These are phyloP conservation scores for Thymelicus acteon DNA, from an alignment of 2,888 invertebrate genomes.

Conservation along the genomic window DNA sequence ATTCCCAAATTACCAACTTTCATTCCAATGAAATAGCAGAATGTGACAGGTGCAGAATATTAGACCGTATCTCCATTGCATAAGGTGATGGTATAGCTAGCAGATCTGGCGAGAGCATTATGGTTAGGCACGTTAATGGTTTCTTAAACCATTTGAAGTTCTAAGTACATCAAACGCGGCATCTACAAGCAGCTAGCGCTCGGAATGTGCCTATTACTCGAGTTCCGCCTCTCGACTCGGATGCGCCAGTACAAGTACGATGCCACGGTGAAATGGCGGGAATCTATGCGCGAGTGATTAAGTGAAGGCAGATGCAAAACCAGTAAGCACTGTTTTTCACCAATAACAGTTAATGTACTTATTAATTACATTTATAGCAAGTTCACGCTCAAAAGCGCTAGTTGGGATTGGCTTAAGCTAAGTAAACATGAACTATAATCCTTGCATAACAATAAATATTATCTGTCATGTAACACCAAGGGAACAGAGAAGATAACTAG, in stretches of 20 bases:
- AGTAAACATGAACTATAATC: too few relatives aligned
- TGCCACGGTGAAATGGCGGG: conserved; percentile 64
- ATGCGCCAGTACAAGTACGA: conserved; percentile 55
- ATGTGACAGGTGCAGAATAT: background rate
- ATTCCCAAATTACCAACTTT: conserved; percentile 6
- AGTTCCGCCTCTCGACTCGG: conserved; percentile 73
- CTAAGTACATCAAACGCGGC: conserved; percentile 57
- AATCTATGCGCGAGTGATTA: conserved; percentile 53
- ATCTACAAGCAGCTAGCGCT: conserved; percentile 65
- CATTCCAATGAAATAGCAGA: background rate
- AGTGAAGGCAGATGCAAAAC: conserved; percentile 42
- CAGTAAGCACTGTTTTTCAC: background rate
- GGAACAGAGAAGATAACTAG: too few relatives aligned
- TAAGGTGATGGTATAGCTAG: background rate
- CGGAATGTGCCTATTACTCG: conserved; percentile 74
- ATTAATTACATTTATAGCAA: too few relatives aligned
- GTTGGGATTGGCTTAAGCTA: too few relatives aligned
- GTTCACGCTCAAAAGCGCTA: too few relatives aligned
- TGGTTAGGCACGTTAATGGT: conserved; percentile 55
- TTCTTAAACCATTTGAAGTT: conserved; percentile 64
- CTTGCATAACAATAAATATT: too few relatives aligned
- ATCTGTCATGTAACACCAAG: too few relatives aligned
- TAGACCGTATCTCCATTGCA: background rate
- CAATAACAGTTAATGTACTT: too few relatives aligned
- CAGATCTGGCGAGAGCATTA: conserved; percentile 9